Conservation (phyloP, 2,113 vertebrate species). For the Dicentrarchus labrax region DNA sequence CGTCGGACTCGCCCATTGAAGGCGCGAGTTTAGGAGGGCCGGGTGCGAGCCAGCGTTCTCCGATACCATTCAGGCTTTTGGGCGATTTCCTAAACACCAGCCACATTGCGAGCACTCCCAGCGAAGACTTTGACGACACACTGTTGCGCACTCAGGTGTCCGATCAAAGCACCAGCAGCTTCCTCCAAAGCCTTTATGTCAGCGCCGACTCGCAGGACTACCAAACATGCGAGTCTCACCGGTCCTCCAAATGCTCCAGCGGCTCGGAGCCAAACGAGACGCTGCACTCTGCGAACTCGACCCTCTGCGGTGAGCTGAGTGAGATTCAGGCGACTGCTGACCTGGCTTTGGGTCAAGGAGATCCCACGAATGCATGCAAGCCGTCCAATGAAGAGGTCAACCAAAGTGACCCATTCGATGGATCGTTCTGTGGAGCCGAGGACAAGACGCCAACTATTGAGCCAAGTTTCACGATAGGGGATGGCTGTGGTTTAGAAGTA, state of each 20-base stretch:
- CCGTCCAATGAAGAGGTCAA: background rate
- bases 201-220: constrained; percentile 73
- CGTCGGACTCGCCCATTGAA: background rate
- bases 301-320: constrained; percentile 21
- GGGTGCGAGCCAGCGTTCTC: constrained; percentile 36
- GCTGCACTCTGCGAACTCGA: constrained; percentile 29
- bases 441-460: background rate
- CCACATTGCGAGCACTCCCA: background rate
- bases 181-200: constrained; percentile 64
- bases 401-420: constrained; percentile 1
- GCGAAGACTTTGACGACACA: background rate
- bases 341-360: background rate
- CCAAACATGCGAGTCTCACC: constrained; percentile 73
- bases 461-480: constrained; percentile 2
- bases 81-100: constrained; percentile 13
- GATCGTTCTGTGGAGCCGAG: background rate
- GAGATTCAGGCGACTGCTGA: background rate
- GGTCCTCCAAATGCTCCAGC: constrained; percentile 52
- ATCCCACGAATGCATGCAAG: background rate
- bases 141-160: background rate
- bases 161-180: constrained; percentile 51
- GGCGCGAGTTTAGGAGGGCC: background rate
- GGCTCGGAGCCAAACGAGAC: constrained; percentile 24
- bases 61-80: constrained; percentile 66
- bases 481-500: background rate